Evolutionary conservation across 1,140 invertebrate genomes (phyloP), one percentile per base, ranked within the genome.

Genomic region (Heliothis virescens): DNA sequence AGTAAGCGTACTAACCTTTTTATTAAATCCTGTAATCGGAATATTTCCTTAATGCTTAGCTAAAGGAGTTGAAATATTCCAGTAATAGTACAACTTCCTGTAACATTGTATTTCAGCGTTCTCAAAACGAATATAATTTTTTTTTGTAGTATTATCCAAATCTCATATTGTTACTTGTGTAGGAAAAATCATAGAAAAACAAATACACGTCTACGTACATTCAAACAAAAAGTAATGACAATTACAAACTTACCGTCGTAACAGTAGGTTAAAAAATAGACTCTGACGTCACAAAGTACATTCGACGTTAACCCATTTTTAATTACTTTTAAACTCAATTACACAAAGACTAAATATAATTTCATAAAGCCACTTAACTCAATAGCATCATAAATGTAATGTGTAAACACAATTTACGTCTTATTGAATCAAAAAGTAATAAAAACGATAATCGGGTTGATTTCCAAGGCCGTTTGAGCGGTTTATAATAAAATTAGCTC

Each of bases 341-440:
- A 57, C 21, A 48, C 26, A 29, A 1, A 29, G 67, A 15, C 7
- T 34, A 76, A 65, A 76, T 65, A 65, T 65, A 76, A 76, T 65
- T 76, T 63, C 50, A 76, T 76, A 52, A 76, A 21, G 13, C 48
- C 74, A 63, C 74, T 75, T 26, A 18, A 16, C 21, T 63, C 50
- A 65, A 53, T 52, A n/a, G 41, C 5, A 11, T 65, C 79, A 53
- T 80, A 69, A 75, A 57, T 55, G 48, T 50, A 55, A 65, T 48
- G 53, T 29, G 79, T 80, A 80, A 80, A 75, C 72, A 69, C 59
- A 74, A 65, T 53, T 75, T 48, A 57, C 18, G 52, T 10, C 53
- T 55, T 72, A 79, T 57, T 63, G 50, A 55, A 79, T 29, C 71
- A 53, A 75, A 57, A 67, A 53, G n/a, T 57, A 65, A 74, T 80